These are phyloP conservation scores for Dryoscopus gambensis DNA, from an alignment of 2,113 vertebrate species.

Conservation along the genomic window DNA sequence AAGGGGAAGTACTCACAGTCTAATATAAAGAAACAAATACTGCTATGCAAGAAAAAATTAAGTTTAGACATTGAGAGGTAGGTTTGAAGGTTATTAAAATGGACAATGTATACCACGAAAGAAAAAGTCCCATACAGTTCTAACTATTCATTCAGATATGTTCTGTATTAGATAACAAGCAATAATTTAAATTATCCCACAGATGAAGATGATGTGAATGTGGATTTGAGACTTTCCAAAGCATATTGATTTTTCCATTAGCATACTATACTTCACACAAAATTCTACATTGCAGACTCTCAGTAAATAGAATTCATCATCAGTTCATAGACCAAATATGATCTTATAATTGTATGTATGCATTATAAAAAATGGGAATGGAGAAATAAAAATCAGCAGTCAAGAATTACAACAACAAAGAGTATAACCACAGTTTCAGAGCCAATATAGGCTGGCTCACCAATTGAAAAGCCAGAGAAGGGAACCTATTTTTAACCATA, in stretches of 20 bases:
- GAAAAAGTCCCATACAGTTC: background rate
- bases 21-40: background rate
- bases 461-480: background rate
- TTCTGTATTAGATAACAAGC: background rate
- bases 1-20: background rate
- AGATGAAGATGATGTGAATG: background rate
- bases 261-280: background rate
- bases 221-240: background rate
- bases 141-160: background rate
- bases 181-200: background rate
- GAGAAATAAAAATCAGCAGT: background rate
- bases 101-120: background rate
- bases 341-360: background rate
- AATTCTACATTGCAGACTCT: background rate
- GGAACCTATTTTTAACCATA: background rate
- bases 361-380: background rate
- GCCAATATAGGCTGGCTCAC: background rate
- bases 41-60: background rate
- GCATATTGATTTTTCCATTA: background rate
- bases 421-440: background rate
- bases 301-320: background rate
- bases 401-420: background rate
- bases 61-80: background rate
- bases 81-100: background rate
- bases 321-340: background rate